Conservation (phyloP, 2,888 invertebrate species). For the Thymelicus lineola region DNA sequence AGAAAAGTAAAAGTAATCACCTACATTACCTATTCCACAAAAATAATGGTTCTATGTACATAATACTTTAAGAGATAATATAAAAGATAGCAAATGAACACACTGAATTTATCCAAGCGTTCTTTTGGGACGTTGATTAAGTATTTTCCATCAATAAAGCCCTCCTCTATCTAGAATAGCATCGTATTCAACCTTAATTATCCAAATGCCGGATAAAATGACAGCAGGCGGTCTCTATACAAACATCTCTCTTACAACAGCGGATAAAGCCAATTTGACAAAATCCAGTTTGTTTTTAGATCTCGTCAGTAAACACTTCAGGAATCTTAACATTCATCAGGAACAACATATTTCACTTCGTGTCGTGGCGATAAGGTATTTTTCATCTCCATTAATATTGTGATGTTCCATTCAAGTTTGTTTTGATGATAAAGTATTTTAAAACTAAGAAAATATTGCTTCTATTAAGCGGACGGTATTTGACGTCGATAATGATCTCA, state of each 20-base stretch:
- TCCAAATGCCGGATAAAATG: conserved; percentile 65
- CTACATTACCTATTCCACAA: too few relatives aligned
- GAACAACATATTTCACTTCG: conserved; percentile 67
- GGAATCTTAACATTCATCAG: conserved; percentile 74
- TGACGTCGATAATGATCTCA: conserved; percentile 32
- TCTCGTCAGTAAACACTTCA: conserved; percentile 64
- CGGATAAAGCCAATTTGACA: conserved; percentile 58
- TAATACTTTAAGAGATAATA: conserved; percentile 3
- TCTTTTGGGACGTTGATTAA: conserved; percentile 71
- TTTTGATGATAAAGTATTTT: conserved; percentile 59
- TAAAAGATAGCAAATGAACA: conserved; percentile 25
- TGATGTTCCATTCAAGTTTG: conserved; percentile 45
- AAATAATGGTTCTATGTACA: too few relatives aligned
- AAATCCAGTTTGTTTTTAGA: conserved; percentile 72
- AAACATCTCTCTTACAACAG: conserved; percentile 58
- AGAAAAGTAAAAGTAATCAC: too few relatives aligned
- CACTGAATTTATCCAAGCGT: conserved; percentile 41
- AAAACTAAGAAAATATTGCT: conserved; percentile 69
- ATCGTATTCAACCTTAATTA: conserved; percentile 71
- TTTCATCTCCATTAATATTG: conserved; percentile 67
- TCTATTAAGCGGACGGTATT: conserved; percentile 47
- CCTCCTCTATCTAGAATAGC: conserved; percentile 64
- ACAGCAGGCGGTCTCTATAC: conserved; percentile 64
- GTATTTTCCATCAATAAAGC: conserved; percentile 71
- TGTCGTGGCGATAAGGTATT: conserved; percentile 69